Percentiles rank a stretch among this genome's conserved stretches.
Conservation (phyloP, 2,888 invertebrate species). For the Agrilus biguttatus region DNA sequence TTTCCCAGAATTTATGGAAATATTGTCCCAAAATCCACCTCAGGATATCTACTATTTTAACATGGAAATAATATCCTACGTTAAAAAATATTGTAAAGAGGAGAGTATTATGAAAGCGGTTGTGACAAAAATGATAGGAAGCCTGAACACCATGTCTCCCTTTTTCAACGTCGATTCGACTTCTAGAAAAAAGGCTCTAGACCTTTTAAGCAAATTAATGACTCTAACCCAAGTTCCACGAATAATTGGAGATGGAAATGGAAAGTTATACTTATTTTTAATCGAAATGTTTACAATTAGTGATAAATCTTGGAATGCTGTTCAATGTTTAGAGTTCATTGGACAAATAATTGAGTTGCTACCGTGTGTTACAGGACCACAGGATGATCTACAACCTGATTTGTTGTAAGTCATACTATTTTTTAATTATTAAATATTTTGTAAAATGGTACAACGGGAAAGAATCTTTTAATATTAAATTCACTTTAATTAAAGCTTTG, state of each 20-base stretch:
- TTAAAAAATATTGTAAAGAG: neutral
- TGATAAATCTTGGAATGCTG: constrained; percentile 2
- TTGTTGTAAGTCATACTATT: constrained; percentile 15
- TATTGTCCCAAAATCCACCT: neutral
- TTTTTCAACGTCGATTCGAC: neutral
- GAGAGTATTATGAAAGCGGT: neutral
- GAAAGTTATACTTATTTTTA: no score
- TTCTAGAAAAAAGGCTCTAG: neutral
- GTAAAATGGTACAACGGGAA: no score
- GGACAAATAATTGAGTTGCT: constrained; percentile 14
- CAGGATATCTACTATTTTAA: no score
- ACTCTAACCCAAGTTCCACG: neutral
- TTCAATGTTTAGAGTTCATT: constrained; percentile 10
- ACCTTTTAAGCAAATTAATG: neutral
- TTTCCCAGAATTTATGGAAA: constrained; percentile 14
- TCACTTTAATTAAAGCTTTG: no score
- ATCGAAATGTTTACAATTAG: no score
- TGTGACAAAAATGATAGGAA: no score
- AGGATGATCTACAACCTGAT: constrained; percentile 9
- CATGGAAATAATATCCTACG: no score
- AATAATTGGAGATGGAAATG: neutral
- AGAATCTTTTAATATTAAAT: no score
- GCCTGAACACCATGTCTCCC: neutral
- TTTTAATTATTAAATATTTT: no score
- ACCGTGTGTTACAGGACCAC: constrained; percentile 8